Evolutionary conservation across 1,140 invertebrate species (phyloP).

Genomic region (Halictus rubicundus): DNA sequence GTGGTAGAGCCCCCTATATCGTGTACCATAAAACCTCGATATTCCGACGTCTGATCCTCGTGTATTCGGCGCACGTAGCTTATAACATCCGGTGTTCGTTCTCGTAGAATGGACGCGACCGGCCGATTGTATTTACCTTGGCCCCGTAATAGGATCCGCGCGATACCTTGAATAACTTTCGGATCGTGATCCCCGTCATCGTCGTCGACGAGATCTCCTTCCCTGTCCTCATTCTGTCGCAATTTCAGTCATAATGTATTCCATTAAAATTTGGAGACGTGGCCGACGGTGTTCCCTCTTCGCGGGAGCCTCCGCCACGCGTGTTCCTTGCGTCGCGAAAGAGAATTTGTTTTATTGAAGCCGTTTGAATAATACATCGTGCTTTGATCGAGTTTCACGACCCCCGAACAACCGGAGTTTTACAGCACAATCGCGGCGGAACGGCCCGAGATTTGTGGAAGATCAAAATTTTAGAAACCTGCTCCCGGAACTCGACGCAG

Average conservation of each 20-base stretch:
- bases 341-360: constrained; percentile 16
- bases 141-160: background rate
- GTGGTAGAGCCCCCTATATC: constrained; percentile 1
- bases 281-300: too few relatives aligned
- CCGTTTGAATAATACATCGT: constrained; percentile 30
- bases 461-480: background rate
- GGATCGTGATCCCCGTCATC: background rate
- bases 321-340: background rate
- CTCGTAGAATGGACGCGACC: constrained; percentile 14
- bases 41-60: constrained; percentile 1
- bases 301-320: background rate
- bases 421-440: background rate
- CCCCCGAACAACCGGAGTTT: background rate
- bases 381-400: constrained; percentile 8
- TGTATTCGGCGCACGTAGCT: constrained; percentile 37
- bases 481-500: background rate
- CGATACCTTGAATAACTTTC: constrained; percentile 25
- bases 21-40: constrained; percentile 30
- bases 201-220: background rate
- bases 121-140: constrained; percentile 47
- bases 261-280: constrained; percentile 18
- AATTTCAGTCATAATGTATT: constrained; percentile 10
- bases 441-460: background rate
- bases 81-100: constrained; percentile 41
- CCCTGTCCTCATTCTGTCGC: too few relatives aligned